These are phyloP conservation scores for Epinephelus cyanopodus DNA, from an alignment of 2,113 vertebrate genomes.

Conservation along the genomic window DNA sequence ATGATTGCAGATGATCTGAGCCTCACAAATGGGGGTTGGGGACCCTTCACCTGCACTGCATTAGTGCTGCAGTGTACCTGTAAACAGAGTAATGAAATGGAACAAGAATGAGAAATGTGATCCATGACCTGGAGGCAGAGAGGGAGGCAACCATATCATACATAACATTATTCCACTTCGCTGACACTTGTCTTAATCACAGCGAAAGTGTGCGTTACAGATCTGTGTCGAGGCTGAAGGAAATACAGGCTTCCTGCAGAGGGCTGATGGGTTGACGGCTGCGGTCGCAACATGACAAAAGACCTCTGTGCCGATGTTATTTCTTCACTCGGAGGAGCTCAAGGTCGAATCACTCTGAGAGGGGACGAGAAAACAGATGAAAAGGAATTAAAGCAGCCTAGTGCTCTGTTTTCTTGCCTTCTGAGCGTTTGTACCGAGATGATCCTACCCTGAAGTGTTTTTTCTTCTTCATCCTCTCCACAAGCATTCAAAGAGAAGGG, in stretches of 20 bases:
- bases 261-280: slow-evolving; percentile 26
- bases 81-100: slow-evolving; percentile 30
- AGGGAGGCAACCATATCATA: background rate
- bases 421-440: slow-evolving; percentile 5
- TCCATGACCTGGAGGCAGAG: background rate
- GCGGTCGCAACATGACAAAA: slow-evolving; percentile 50
- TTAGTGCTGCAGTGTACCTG: slow-evolving; percentile 15
- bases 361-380: slow-evolving; percentile 15
- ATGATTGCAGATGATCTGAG: background rate
- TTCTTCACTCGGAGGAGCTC: slow-evolving; percentile 26
- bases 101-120: background rate
- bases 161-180: slow-evolving; percentile 15
- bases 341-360: slow-evolving; percentile 50
- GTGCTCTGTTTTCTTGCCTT: slow-evolving; percentile 8
- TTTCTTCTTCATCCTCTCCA: background rate
- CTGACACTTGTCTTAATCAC: slow-evolving; percentile 17
- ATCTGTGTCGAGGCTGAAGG: slow-evolving; percentile 4
- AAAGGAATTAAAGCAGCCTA: slow-evolving; percentile 42
- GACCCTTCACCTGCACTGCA: slow-evolving; percentile 36
- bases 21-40: background rate
- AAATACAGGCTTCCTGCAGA: slow-evolving; percentile 2
- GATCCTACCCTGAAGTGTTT: background rate
- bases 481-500: too few species aligned
- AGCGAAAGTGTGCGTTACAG: background rate
- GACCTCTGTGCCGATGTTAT: slow-evolving; percentile 31